Evolutionary conservation across 2,113 vertebrate genomes (phyloP).

Genomic region (Coryphaenoides rupestris): DNA sequence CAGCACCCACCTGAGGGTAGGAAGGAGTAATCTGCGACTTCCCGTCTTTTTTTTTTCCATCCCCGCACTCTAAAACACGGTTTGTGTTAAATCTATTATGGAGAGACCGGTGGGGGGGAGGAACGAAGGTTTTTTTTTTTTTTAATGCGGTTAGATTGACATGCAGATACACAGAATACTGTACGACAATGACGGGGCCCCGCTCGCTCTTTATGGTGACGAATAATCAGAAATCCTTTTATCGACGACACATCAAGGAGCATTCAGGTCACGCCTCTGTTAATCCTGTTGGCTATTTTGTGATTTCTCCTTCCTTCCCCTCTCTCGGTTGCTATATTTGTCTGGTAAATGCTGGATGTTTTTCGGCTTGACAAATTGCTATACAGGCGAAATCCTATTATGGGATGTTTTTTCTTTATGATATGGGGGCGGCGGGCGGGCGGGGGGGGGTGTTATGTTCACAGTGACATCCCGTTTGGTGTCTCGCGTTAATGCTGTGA

Average conservation of each 20-base stretch:
- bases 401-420: constrained; percentile 30
- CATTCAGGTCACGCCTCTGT: constrained; percentile 66
- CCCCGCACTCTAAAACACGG: constrained; percentile 52
- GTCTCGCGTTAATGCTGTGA: constrained; percentile 53
- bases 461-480: constrained; percentile 62
- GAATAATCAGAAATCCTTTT: constrained; percentile 77
- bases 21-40: constrained; percentile 51
- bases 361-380: constrained; percentile 70
- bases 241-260: constrained; percentile 75
- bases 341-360: constrained; percentile 67
- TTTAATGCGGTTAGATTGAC: constrained; percentile 67
- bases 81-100: constrained; percentile 63
- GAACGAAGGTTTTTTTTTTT: constrained; percentile 48
- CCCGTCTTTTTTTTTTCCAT: background rate
- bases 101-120: constrained; percentile 45
- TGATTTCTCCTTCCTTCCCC: constrained; percentile 60
- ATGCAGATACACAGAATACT: constrained; percentile 65
- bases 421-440: no score
- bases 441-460: constrained; percentile 43
- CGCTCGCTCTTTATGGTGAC: constrained; percentile 62
- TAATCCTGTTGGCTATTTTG: constrained; percentile 76
- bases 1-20: constrained; percentile 52
- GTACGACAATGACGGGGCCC: constrained; percentile 54
- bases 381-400: constrained; percentile 66
- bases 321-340: constrained; percentile 69